phyloP scores from a whole-genome alignment of 2,888 invertebrate species.

The Apodemia zela region DNA sequence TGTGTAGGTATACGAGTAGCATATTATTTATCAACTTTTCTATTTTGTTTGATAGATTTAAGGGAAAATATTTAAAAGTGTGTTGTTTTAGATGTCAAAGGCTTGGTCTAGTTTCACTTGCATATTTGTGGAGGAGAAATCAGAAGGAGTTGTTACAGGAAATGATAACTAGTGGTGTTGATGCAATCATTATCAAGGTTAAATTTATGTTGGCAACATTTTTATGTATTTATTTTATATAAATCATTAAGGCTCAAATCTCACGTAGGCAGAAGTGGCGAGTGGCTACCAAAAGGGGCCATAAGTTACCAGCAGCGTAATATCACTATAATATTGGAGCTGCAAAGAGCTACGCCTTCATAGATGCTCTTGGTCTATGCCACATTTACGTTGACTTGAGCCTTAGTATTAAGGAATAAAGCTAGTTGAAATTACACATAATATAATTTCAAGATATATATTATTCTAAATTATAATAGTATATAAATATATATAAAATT shows the following conservation, averaged over 20 bases:
- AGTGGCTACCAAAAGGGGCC: too few species aligned
- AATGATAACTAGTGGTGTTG: constrained; percentile 96
- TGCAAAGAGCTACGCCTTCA: too few species aligned
- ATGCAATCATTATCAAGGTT: constrained; percentile 98
- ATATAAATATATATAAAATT: not conserved
- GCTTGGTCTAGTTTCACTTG: constrained; percentile 92
- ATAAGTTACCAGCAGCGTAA: too few species aligned
- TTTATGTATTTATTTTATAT: not conserved
- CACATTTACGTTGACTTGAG: not conserved
- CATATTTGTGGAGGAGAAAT: constrained; percentile 97
- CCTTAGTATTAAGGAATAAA: not conserved
- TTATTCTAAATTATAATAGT: too few species aligned
- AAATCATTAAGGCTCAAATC: not conserved
- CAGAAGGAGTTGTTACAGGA: constrained; percentile 96
- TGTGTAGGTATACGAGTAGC: constrained; percentile 86
- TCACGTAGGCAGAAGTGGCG: not conserved
- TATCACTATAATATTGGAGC: too few species aligned
- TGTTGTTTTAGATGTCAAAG: constrained; percentile 87
- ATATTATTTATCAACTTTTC: not conserved
- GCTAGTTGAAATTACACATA: not conserved
- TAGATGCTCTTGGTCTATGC: too few species aligned
- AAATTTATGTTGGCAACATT: constrained; percentile 7
- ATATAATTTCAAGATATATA: too few species aligned
- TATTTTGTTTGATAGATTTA: constrained; percentile 1
- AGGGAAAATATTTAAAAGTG: not conserved